phyloP scores from a whole-genome alignment of 1,140 invertebrate genomes.

The Hycleus cichorii region DNA sequence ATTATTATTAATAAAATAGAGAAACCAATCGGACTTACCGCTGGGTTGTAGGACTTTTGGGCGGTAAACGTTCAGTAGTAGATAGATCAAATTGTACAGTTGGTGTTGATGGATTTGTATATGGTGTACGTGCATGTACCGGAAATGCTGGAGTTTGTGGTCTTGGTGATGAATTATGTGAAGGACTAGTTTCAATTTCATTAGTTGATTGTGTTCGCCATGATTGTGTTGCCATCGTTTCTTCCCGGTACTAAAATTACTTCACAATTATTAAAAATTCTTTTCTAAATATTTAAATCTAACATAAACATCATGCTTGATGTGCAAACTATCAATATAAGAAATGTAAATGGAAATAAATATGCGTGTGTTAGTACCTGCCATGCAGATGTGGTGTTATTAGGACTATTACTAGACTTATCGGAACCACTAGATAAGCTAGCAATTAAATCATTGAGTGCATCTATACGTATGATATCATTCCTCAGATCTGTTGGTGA shows the following conservation, averaged over 20 bases:
- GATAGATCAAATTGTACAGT: slow-evolving; percentile 50
- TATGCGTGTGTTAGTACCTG: slow-evolving; percentile 34
- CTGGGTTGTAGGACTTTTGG: slow-evolving; percentile 65
- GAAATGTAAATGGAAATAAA: not conserved
- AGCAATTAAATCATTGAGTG: slow-evolving; percentile 39
- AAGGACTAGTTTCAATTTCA: slow-evolving; percentile 47
- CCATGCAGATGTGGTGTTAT: slow-evolving; percentile 40
- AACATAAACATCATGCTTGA: not conserved
- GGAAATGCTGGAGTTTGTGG: slow-evolving; percentile 87
- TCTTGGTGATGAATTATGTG: slow-evolving; percentile 47
- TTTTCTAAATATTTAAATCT: too few relatives aligned
- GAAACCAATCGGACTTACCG: slow-evolving; percentile 44
- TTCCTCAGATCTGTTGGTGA: slow-evolving; percentile 23
- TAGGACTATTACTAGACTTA: slow-evolving; percentile 38
- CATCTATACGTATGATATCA: slow-evolving; percentile 34
- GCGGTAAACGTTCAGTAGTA: slow-evolving; percentile 54
- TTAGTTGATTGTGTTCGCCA: slow-evolving; percentile 45
- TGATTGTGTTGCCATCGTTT: slow-evolving; percentile 52
- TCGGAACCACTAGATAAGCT: slow-evolving; percentile 38
- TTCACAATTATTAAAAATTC: not conserved
- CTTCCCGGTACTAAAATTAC: slow-evolving; percentile 51
- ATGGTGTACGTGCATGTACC: slow-evolving; percentile 79
- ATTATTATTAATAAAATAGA: not conserved
- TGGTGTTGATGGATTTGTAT: slow-evolving; percentile 54
- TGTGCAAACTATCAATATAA: not conserved